Base-by-base conservation (phyloP, 1,140 invertebrate genomes). In the Dendroctonus ponderosae region DNA sequence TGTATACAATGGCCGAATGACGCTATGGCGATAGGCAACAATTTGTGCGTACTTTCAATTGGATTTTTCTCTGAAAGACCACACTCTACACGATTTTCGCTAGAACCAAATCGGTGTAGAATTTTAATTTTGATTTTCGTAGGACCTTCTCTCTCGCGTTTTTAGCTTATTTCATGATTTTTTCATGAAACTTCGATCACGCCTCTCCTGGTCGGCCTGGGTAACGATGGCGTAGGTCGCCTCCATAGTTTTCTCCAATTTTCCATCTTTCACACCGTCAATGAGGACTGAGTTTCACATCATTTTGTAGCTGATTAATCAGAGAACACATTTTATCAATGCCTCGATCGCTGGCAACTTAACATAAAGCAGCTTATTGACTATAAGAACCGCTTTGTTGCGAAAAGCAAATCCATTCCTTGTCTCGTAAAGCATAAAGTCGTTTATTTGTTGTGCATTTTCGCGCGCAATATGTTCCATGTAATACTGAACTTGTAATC, bases 1-100 rank as follows among this genome's bases (percentile, higher is more conserved):
- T 71, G 61, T 72, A 77, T 78, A 78, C 77, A 78, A 79, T 79
- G 78, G 78, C 77, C 71, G 73, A 74, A 73, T 65, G 75, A 79
- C 77, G 77, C 77, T 74, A 69, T 69, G 59, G 58, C 61, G 69
- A 63, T 64, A 69, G 44, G 59, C 26, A 68, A 40, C 61, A 69
- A 74, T 74, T 52, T 66, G 42, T 65, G 66, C 67, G 53, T 44
- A 48, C 8, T 64, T 56, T 67, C 51, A 69, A 60, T 71, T 67
- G 63, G 26, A 70, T 76, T 75, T 78, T 75, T 78, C 73, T 76
- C 72, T 68, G 67, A 62, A 73, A 64, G 59, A 76, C 76, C 62
- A 61, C 15, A 0, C 58, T 58, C 12, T 44, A 67, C 43, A 50
- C 15, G 7, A 67, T 74, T 74, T 74, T 73, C 61, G 66, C 54